Evolutionary conservation across 2,113 vertebrate genomes (phyloP).

Genomic region (Heterochromis multidens): DNA sequence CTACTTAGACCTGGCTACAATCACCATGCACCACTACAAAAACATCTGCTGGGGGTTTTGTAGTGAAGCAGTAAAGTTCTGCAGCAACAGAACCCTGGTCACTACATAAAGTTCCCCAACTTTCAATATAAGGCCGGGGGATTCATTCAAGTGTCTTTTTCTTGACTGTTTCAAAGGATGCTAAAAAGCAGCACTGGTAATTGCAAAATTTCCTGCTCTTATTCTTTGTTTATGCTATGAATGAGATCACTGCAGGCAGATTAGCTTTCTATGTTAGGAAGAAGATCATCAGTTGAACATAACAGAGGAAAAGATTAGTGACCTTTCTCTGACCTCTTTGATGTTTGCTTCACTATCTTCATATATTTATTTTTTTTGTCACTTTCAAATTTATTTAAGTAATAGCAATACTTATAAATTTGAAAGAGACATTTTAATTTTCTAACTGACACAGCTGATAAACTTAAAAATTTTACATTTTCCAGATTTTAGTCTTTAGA

Average conservation of each 20-base stretch:
- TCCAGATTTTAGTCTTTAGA: not conserved
- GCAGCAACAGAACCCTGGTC: not conserved
- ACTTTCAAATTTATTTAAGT: not conserved
- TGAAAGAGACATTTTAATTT: not conserved
- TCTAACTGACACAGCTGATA: not conserved
- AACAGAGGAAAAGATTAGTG: not conserved
- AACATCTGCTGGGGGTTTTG: not conserved
- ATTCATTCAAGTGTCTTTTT: not conserved
- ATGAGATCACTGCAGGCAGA: not conserved
- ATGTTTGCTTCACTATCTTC: not conserved
- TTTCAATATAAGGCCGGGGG: not conserved
- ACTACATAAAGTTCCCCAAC: not conserved
- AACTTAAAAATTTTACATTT: not conserved
- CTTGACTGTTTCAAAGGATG: not conserved
- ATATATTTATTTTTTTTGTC: not conserved
- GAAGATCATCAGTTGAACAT: conserved; percentile 1
- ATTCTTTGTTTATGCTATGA: not conserved
- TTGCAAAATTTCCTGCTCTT: not conserved
- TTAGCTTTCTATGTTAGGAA: not conserved
- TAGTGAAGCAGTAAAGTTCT: not conserved
- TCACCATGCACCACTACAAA: not conserved
- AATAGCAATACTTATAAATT: not conserved
- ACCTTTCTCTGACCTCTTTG: not conserved
- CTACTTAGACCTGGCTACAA: not conserved
- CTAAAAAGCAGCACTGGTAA: not conserved